Conservation (phyloP, 1,140 invertebrate species). For the Chironomus tepperi region DNA sequence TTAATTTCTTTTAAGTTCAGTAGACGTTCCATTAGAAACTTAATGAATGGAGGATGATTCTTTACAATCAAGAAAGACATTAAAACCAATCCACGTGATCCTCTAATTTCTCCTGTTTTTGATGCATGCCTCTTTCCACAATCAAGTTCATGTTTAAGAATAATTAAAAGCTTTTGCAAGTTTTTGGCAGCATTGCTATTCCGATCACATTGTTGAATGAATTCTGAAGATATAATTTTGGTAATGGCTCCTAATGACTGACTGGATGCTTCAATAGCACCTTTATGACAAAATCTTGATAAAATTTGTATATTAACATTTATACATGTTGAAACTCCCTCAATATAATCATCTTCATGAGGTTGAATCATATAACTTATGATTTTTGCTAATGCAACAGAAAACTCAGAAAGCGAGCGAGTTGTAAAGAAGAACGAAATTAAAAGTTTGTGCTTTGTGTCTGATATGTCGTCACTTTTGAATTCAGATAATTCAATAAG, state of each 20-base stretch:
- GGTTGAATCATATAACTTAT: neutral
- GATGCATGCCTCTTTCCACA: neutral
- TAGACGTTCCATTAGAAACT: neutral
- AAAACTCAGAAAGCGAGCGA: neutral
- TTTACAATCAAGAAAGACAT: neutral
- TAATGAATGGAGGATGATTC: neutral
- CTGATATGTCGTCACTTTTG: neutral
- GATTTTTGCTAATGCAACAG: neutral
- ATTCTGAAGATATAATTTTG: neutral
- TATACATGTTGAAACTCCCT: neutral
- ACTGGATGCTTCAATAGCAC: neutral
- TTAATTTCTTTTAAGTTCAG: neutral
- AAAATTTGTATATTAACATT: neutral
- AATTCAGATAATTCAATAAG: neutral
- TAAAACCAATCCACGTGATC: neutral
- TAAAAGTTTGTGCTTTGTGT: neutral
- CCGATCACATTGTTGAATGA: neutral
- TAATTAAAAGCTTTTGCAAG: neutral
- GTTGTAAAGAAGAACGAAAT: neutral
- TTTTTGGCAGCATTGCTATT: neutral
- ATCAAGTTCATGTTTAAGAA: neutral
- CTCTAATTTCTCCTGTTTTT: neutral
- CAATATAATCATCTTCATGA: neutral
- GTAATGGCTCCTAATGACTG: neutral
- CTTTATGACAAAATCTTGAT: conserved; percentile 10